phyloP scores from a whole-genome alignment of 1,140 invertebrate genomes.

The Rhopalosiphum maidis region DNA sequence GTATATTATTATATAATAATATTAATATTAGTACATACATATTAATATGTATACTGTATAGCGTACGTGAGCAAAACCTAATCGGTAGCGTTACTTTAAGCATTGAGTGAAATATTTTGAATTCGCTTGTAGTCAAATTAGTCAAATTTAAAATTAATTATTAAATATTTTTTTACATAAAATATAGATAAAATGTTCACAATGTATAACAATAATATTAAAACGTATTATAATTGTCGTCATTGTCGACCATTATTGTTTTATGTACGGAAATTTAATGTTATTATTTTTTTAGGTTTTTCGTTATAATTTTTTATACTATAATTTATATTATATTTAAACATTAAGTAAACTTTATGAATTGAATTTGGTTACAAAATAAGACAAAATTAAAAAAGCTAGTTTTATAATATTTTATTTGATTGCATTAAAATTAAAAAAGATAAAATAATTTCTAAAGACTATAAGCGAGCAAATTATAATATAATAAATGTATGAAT shows the following conservation, averaged over 20 bases:
- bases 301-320: background rate
- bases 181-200: background rate
- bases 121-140: background rate
- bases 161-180: background rate
- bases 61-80: background rate
- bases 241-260: background rate
- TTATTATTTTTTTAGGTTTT: background rate
- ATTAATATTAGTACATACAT: background rate
- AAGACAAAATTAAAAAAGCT: background rate
- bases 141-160: background rate
- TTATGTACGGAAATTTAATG: background rate
- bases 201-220: background rate
- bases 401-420: background rate
- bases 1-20: background rate
- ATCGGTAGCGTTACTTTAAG: background rate
- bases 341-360: background rate
- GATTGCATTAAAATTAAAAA: background rate
- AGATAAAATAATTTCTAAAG: background rate
- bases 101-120: background rate
- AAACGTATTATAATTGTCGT: background rate
- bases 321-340: background rate
- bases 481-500: background rate
- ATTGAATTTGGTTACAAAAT: background rate
- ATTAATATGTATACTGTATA: background rate
- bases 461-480: background rate